Evolutionary conservation across 2,797 vertebrate species (phyloP).

Genomic region (Crax fasciolata): DNA sequence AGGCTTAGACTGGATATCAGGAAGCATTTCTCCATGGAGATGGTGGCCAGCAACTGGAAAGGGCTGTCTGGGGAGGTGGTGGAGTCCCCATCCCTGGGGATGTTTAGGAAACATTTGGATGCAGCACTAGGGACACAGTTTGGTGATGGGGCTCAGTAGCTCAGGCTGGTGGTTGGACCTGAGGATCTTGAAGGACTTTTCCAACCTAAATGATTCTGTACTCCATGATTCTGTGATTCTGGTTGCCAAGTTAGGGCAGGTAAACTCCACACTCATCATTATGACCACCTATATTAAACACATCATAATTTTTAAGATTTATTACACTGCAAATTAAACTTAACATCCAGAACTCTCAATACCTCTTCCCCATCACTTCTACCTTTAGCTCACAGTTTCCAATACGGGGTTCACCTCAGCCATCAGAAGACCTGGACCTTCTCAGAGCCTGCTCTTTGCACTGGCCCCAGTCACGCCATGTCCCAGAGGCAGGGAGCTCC

Average conservation of each 20-base stretch:
- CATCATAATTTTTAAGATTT: background rate
- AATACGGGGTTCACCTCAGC: background rate
- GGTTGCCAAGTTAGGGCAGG: background rate
- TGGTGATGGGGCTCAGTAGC: background rate
- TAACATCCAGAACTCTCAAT: background rate
- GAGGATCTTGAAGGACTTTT: background rate
- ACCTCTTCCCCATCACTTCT: background rate
- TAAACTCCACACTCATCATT: background rate
- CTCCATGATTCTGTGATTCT: background rate
- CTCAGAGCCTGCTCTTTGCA: background rate
- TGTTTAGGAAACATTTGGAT: background rate
- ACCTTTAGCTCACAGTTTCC: background rate
- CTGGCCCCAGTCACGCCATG: background rate
- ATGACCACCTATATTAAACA: background rate
- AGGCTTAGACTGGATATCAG: background rate
- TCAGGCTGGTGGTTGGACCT: background rate
- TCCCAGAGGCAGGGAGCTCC: background rate
- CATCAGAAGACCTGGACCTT: background rate
- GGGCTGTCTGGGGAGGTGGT: background rate
- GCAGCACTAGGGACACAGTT: background rate
- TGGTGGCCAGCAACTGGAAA: fast-evolving
- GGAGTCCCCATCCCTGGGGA: background rate
- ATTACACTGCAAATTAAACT: background rate
- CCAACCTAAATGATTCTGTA: background rate
- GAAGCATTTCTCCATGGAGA: background rate